Percentiles rank a stretch among this genome's conserved stretches.
Conservation (phyloP, 1,140 invertebrate genomes). For the Drosophila sproati region DNA sequence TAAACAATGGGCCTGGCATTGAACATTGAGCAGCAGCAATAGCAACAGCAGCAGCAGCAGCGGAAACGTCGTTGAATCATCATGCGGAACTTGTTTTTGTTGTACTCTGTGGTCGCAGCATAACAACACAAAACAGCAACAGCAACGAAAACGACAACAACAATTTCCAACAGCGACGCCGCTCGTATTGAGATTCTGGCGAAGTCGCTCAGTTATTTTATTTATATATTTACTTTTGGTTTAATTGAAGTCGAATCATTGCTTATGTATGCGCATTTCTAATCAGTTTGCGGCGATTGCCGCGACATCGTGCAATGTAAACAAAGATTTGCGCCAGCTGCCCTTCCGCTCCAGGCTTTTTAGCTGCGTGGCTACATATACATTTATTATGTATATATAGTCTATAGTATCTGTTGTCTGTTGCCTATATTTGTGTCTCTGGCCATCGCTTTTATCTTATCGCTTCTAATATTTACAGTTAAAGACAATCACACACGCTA, state of each 20-base stretch:
- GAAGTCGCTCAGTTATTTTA: constrained; percentile 31
- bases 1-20: constrained; percentile 50
- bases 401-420: neutral
- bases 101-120: constrained; percentile 52
- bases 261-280: constrained; percentile 30
- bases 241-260: neutral
- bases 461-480: constrained; percentile 21
- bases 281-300: constrained; percentile 43
- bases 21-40: constrained; percentile 14
- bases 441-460: constrained; percentile 26
- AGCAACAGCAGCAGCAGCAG: constrained; percentile 29
- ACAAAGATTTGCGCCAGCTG: constrained; percentile 63
- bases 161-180: constrained; percentile 29
- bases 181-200: constrained; percentile 40
- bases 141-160: constrained; percentile 27
- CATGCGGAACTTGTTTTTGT: constrained; percentile 73
- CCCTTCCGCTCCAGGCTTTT: neutral
- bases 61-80: constrained; percentile 70
- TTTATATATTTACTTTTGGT: constrained; percentile 33
- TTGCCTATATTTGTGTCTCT: neutral
- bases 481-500: constrained; percentile 10
- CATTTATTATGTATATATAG: too few relatives aligned
- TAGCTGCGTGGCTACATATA: too few relatives aligned
- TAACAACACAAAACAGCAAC: constrained; percentile 42
- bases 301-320: constrained; percentile 55